These are phyloP conservation scores for Mesorhabditis spiculigera DNA, from an alignment of 2,888 invertebrate genomes.

Conservation along the genomic window DNA sequence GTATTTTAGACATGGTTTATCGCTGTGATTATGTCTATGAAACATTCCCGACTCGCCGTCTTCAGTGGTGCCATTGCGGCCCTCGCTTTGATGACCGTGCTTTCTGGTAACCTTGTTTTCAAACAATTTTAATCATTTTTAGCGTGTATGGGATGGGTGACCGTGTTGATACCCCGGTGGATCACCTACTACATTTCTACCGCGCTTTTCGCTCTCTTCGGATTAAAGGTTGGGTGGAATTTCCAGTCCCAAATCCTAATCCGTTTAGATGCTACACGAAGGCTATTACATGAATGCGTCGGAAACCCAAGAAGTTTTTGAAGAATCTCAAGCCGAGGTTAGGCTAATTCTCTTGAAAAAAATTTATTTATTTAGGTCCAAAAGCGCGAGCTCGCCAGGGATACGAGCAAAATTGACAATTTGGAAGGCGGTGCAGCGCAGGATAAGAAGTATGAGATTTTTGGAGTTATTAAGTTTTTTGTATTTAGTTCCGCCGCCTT, in stretches of 20 bases:
- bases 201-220: conserved; percentile 89
- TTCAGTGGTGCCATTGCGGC: conserved; percentile 89
- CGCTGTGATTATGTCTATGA: conserved; percentile 98
- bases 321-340: conserved; percentile 93
- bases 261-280: conserved; percentile 86
- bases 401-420: conserved; percentile 44
- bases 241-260: not conserved
- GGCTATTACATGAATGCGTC: conserved; percentile 65
- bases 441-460: not conserved
- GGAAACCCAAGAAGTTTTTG: conserved; percentile 90
- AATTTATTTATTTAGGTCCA: conserved; percentile 11
- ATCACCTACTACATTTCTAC: conserved; percentile 94
- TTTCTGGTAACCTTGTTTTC: conserved; percentile 32
- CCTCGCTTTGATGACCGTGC: conserved; percentile 63
- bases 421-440: conserved; percentile 41
- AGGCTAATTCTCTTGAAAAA: conserved; percentile 60
- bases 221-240: conserved; percentile 66
- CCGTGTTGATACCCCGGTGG: conserved; percentile 84
- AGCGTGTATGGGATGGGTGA: conserved; percentile 89
- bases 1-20: conserved; percentile 87
- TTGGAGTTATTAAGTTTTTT: too few relatives aligned
- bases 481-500: conserved; percentile 34
- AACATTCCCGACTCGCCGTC: conserved; percentile 75
- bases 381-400: conserved; percentile 49
- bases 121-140: conserved; percentile 15